Conservation (phyloP, 2,113 vertebrate genomes). For the Calyptommatus sinebrachiatus region DNA sequence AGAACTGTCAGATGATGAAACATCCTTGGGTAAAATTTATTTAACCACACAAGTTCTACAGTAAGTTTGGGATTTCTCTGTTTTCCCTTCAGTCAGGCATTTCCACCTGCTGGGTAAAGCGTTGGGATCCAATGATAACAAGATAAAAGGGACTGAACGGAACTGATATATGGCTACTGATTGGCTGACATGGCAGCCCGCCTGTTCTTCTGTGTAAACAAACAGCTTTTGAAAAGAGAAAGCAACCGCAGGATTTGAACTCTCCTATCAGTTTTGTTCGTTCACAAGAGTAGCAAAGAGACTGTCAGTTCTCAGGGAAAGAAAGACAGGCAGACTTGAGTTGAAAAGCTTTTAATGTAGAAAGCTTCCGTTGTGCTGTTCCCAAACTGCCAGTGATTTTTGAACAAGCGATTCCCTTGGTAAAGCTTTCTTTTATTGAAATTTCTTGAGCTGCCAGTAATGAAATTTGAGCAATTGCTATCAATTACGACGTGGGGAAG, state of each 20-base stretch:
- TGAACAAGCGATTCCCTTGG: conserved; percentile 57
- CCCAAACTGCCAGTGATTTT: conserved; percentile 51
- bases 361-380: not conserved
- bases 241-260: not conserved
- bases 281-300: not conserved
- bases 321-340: too few species aligned
- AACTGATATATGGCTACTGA: not conserved
- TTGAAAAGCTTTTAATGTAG: too few species aligned
- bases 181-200: conserved; percentile 18
- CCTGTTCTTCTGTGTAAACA: conserved; percentile 24
- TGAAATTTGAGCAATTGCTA: conserved; percentile 56
- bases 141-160: conserved; percentile 26
- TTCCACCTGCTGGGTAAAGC: conserved; percentile 41
- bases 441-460: conserved; percentile 59
- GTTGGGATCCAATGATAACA: conserved; percentile 24
- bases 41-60: not conserved
- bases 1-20: not conserved
- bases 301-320: not conserved
- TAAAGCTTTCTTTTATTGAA: conserved; percentile 61
- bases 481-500: conserved; percentile 35
- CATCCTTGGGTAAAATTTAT: too few species aligned
- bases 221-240: not conserved
- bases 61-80: not conserved
- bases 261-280: not conserved
- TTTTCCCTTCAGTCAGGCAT: not conserved